Conservation (phyloP, 2,797 vertebrate genomes). For the Muraenolepis orangiensis region DNA sequence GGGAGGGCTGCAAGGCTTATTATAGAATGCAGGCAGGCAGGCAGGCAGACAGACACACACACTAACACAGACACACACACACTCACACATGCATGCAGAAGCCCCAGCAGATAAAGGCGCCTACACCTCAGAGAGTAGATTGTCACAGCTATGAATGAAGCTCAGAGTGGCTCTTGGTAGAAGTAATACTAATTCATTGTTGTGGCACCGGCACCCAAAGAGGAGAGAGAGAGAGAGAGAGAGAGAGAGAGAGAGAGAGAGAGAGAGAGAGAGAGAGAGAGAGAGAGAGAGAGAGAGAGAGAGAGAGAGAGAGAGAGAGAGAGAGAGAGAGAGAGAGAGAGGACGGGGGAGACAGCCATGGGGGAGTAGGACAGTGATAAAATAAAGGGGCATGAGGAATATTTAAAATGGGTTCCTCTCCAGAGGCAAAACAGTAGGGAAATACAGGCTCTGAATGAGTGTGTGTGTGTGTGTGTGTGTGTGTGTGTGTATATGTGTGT, state of each 20-base stretch:
- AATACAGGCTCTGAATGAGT: neutral
- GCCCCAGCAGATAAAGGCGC: conserved; percentile 61
- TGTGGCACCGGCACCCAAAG: conserved; percentile 21
- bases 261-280: neutral
- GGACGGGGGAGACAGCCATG: neutral
- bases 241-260: neutral
- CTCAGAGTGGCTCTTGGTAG: conserved; percentile 52
- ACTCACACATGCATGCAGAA: conserved; percentile 31
- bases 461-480: neutral
- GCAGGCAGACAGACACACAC: conserved; percentile 14
- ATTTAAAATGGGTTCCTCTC: neutral
- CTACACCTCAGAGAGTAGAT: conserved; percentile 59
- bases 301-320: neutral
- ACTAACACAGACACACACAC: conserved; percentile 27
- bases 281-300: conserved; percentile 11
- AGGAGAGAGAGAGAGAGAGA: conserved; percentile 5
- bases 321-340: neutral
- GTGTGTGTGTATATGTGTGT: neutral
- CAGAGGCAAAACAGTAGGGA: neutral
- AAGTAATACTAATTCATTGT: conserved; percentile 59
- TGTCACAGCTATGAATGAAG: conserved; percentile 64
- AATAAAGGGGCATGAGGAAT: conserved; percentile 1
- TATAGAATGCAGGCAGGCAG: conserved; percentile 58
- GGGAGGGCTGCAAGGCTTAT: conserved; percentile 61
- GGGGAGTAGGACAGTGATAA: neutral